Percentiles rank a stretch among this genome's conserved stretches.
These are phyloP conservation scores for Paralinhomoeus sp. DNA, from an alignment of 2,888 invertebrate species.

Conservation along the genomic window DNA sequence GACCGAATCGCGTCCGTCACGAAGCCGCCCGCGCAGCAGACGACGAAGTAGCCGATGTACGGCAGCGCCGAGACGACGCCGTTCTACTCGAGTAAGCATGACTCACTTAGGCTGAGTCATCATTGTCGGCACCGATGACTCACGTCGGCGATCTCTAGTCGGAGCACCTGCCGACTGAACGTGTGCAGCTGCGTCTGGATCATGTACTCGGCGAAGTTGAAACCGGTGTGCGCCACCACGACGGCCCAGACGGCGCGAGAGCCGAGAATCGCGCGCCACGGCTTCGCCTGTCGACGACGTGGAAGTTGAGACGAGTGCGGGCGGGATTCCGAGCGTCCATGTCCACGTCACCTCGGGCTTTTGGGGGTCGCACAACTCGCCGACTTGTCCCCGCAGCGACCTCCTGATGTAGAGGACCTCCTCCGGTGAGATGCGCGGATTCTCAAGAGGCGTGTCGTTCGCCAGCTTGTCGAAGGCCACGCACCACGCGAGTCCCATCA, in stretches of 20 bases:
- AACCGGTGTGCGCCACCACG: slow-evolving; percentile 1
- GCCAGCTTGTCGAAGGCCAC: too few relatives aligned
- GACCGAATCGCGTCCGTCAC: slow-evolving; percentile 50
- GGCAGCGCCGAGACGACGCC: slow-evolving; percentile 49
- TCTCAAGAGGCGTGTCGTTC: too few relatives aligned
- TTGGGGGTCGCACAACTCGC: too few relatives aligned
- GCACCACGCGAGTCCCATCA: too few relatives aligned
- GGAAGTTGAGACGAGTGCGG: too few relatives aligned
- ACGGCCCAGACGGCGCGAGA: slow-evolving; percentile 2
- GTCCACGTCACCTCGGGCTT: too few relatives aligned
- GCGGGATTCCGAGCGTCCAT: too few relatives aligned
- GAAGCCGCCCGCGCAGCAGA: slow-evolving; percentile 46
- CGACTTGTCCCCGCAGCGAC: too few relatives aligned
- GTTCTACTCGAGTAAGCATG: slow-evolving; percentile 35
- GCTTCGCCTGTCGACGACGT: neutral
- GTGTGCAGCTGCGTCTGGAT: slow-evolving; percentile 22
- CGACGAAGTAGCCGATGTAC: slow-evolving; percentile 52
- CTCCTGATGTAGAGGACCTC: too few relatives aligned
- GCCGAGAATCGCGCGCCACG: neutral
- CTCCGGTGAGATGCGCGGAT: too few relatives aligned
- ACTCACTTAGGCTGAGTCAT: too few relatives aligned
- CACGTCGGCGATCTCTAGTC: slow-evolving; percentile 16
- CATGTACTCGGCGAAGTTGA: slow-evolving; percentile 14
- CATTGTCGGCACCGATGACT: too few relatives aligned
- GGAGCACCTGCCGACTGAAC: slow-evolving; percentile 23